phyloP scores from a whole-genome alignment of 2,888 invertebrate genomes.

The Phasia obesa region DNA sequence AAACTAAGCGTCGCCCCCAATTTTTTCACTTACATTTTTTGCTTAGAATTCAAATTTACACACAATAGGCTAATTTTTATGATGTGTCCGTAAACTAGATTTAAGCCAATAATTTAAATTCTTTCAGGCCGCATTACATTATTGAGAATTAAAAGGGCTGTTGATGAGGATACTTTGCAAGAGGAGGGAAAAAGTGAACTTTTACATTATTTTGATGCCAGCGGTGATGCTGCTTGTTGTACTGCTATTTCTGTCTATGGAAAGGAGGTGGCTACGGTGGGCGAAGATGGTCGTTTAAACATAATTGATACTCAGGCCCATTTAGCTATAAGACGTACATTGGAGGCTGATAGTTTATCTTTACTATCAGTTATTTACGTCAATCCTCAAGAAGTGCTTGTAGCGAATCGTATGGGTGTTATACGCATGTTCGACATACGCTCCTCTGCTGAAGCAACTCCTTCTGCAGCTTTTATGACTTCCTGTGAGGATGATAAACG shows the following conservation, averaged over 20 bases:
- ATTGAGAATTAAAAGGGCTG: slow-evolving; percentile 86
- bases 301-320: slow-evolving; percentile 83
- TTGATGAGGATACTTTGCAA: slow-evolving; percentile 84
- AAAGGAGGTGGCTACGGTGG: slow-evolving; percentile 90
- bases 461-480: slow-evolving; percentile 86
- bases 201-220: slow-evolving; percentile 86
- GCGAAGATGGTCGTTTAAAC: slow-evolving; percentile 90
- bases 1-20: no score
- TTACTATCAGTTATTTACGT: slow-evolving; percentile 90
- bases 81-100: no score
- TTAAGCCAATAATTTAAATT: no score
- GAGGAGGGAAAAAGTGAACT: slow-evolving; percentile 86
- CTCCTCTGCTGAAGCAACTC: slow-evolving; percentile 85
- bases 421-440: slow-evolving; percentile 95
- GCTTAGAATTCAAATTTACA: no score
- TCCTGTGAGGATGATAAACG: slow-evolving; percentile 87
- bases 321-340: slow-evolving; percentile 81
- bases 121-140: slow-evolving; percentile 87
- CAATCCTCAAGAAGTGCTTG: slow-evolving; percentile 87
- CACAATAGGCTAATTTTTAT: no score
- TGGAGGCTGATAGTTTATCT: slow-evolving; percentile 91
- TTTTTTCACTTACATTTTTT: no score
- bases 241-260: slow-evolving; percentile 90
- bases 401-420: slow-evolving; percentile 93
- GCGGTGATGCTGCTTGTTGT: slow-evolving; percentile 86